Percentiles rank a stretch among this genome's conserved stretches.
Conservation (phyloP, 2,113 vertebrate species). For the Todiramphus chloris region DNA sequence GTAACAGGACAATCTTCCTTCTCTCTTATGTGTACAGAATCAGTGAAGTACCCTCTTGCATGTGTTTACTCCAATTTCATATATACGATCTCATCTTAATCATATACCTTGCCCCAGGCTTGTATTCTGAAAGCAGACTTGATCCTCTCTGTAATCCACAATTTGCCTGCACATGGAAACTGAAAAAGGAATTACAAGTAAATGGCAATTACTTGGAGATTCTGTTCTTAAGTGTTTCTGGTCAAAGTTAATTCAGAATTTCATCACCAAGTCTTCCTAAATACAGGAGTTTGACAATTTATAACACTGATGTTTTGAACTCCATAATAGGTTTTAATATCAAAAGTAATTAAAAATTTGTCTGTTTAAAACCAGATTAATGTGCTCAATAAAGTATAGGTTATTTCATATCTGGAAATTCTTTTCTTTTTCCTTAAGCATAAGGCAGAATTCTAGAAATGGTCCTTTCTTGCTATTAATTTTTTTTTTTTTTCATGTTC, state of each 20-base stretch:
- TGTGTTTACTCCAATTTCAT: not conserved
- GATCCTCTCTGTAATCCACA: not conserved
- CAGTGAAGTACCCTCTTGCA: not conserved
- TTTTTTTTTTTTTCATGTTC: not conserved
- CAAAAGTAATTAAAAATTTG: not conserved
- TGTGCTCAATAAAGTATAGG: not conserved
- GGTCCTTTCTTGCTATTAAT: not conserved
- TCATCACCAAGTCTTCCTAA: not conserved
- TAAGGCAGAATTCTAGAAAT: not conserved
- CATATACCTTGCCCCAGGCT: not conserved
- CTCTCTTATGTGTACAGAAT: not conserved
- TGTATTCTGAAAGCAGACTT: not conserved
- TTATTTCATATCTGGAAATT: not conserved
- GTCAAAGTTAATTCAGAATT: not conserved
- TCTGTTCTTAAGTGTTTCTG: not conserved
- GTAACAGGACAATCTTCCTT: not conserved
- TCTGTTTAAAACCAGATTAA: not conserved
- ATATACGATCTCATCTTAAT: not conserved
- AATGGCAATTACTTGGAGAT: not conserved
- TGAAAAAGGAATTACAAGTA: not conserved
- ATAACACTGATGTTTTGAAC: not conserved
- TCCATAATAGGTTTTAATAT: not conserved
- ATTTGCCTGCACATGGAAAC: not conserved
- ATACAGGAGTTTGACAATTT: not conserved
- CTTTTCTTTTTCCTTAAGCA: not conserved